These are phyloP conservation scores for Sinhomidia bicolor DNA, from an alignment of 2,888 invertebrate genomes.

Conservation along the genomic window DNA sequence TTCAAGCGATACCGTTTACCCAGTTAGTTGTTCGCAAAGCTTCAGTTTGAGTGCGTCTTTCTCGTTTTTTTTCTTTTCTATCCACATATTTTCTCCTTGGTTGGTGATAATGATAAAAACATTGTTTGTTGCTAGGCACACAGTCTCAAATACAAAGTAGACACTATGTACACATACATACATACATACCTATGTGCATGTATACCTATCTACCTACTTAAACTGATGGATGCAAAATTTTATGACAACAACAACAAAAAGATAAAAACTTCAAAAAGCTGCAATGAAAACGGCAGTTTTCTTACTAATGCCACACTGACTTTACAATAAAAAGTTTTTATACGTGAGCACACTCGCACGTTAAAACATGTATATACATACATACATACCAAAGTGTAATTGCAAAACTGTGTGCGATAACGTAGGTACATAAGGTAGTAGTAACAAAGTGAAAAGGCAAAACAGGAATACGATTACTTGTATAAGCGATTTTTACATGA, in stretches of 20 bases:
- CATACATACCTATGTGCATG: too few species aligned
- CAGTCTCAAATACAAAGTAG: not conserved
- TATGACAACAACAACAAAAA: not conserved
- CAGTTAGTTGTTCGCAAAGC: conserved; percentile 33
- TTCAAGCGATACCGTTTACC: conserved; percentile 34
- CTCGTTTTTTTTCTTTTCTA: not conserved
- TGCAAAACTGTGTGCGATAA: too few species aligned
- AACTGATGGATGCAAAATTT: not conserved
- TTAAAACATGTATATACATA: too few species aligned
- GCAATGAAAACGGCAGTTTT: not conserved
- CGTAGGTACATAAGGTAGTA: too few species aligned
- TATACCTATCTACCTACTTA: too few species aligned
- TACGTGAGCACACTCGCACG: too few species aligned
- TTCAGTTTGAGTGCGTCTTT: not conserved
- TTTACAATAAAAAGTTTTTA: too few species aligned
- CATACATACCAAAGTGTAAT: too few species aligned
- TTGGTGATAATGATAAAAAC: not conserved
- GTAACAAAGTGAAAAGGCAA: too few species aligned
- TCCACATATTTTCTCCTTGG: not conserved
- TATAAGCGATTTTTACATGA: not conserved
- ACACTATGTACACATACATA: too few species aligned
- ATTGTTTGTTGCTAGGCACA: not conserved
- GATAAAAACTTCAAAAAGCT: not conserved
- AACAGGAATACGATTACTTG: too few species aligned
- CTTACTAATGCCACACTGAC: not conserved